phyloP scores from a whole-genome alignment of 2,888 invertebrate species.

The Stenchaetothrips biformis region DNA sequence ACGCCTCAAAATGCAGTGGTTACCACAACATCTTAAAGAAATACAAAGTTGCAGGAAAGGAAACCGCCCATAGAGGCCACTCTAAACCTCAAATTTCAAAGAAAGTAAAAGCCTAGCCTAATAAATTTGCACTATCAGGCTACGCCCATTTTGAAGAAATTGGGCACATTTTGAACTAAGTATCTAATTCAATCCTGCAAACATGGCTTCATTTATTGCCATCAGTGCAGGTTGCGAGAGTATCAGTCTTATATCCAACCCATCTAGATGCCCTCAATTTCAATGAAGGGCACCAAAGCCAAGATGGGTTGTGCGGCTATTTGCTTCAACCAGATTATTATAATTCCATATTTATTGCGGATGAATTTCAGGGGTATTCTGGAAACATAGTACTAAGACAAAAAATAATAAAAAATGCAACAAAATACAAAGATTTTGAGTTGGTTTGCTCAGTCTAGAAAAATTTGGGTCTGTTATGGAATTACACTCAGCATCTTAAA shows the following conservation, averaged over 20 bases:
- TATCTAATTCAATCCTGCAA: constrained; percentile 6
- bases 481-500: too few relatives aligned
- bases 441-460: too few relatives aligned
- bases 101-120: neutral
- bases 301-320: neutral
- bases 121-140: constrained; percentile 11
- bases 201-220: constrained; percentile 10
- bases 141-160: neutral
- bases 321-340: neutral
- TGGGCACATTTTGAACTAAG: neutral
- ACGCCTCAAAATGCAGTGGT: too few relatives aligned
- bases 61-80: too few relatives aligned
- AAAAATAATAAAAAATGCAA: too few relatives aligned
- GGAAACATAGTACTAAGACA: neutral
- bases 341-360: neutral
- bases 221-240: neutral
- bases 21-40: too few relatives aligned
- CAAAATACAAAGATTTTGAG: too few relatives aligned
- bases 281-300: neutral
- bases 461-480: too few relatives aligned
- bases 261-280: neutral
- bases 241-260: constrained; percentile 2
- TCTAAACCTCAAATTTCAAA: neutral
- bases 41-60: too few relatives aligned
- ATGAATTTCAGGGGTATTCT: neutral